phyloP scores from a whole-genome alignment of 2,113 vertebrate genomes.

The Dasyurus viverrinus region DNA sequence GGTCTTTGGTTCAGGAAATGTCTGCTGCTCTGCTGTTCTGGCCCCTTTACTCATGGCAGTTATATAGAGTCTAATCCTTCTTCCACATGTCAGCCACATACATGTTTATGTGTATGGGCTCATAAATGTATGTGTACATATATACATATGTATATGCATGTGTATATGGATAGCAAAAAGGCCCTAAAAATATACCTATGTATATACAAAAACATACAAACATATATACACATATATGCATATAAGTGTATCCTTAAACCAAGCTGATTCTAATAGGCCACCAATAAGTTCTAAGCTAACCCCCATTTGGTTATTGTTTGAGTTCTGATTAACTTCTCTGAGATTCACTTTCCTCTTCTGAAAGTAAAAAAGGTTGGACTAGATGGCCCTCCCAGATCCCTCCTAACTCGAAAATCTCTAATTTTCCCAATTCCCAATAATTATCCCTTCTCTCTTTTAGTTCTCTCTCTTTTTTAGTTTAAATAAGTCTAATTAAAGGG shows the following conservation, averaged over 20 bases:
- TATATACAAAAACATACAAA: no score
- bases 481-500: not conserved
- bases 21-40: not conserved
- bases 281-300: no score
- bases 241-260: not conserved
- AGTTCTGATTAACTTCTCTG: not conserved
- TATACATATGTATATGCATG: not conserved
- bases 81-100: not conserved
- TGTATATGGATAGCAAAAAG: no score
- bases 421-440: not conserved
- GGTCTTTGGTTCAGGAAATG: not conserved
- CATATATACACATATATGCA: not conserved
- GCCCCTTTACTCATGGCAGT: not conserved
- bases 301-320: no score
- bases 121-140: no score
- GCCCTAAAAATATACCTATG: no score
- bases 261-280: no score
- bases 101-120: no score
- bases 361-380: not conserved
- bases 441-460: not conserved
- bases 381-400: not conserved
- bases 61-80: not conserved
- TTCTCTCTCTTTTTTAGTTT: not conserved
- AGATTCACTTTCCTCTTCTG: not conserved
- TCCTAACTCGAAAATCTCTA: not conserved